Evolutionary conservation across 2,797 vertebrate genomes (phyloP), one percentile per base, ranked within the genome.

Genomic region (Spatula clypeata): DNA sequence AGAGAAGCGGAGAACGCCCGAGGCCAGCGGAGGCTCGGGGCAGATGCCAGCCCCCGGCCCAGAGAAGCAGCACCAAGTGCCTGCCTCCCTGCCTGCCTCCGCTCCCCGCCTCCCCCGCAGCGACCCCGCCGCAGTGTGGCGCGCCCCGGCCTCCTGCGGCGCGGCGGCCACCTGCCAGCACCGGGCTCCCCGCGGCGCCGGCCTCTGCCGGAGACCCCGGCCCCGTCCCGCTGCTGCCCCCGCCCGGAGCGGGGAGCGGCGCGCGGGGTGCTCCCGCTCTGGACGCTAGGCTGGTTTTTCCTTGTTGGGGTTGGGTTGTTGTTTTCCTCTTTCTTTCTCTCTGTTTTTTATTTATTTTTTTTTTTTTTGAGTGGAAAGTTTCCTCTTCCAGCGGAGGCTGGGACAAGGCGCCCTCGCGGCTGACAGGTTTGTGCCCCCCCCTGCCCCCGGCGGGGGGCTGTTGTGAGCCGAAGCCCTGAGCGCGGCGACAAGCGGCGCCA

Each of bases 201-300:
- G 24, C 23, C 27, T 8, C 36, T 67, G 58, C 90, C 45, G 57
- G 60, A 34, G 34, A 34, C 38, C 74, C 51, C 62, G 34, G 20
- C 23, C 17, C 53, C 51, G 40, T 21, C 38, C 15, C 24, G 47
- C 12, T 13, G 47, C 21, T 29, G 51, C 27, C 53, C 29, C 36
- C 27, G 26, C 36, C 53, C 34, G 47, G 47, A 47, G 47, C 47
- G 47, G 47, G 47, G 47, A 47, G 47, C 6, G 47, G 23, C 21
- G 60, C 34, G 62, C n/a, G 54, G 55, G 9, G 8, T 42, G 54
- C 24, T 34, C 70, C 79, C 90, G 93, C 92, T 94, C 29, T 84
- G 93, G 89, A 89, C 87, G 71, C 95, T 92, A 91, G 92, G 73
- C 93, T 89, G 40, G 36, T 9, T 91, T 92, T 94, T 79, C 87